Evolutionary conservation across 1,140 invertebrate genomes (phyloP).

Genomic region (Euwallacea fornicatus): DNA sequence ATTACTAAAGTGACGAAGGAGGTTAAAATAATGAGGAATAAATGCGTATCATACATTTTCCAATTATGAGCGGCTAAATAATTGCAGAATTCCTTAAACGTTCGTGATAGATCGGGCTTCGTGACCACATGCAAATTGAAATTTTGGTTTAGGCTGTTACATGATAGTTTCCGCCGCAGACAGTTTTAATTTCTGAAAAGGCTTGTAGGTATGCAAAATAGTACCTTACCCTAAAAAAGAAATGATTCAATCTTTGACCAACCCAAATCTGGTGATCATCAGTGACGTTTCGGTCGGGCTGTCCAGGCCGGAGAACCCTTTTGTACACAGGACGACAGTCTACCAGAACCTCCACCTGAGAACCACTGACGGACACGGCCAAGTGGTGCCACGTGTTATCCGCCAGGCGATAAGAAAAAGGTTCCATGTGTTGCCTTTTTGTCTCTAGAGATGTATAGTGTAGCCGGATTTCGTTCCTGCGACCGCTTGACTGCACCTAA

Average conservation of each 20-base stretch:
- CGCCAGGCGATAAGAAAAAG: constrained; percentile 82
- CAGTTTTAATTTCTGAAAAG: constrained; percentile 1
- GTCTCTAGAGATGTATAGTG: constrained; percentile 69
- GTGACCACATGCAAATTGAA: constrained; percentile 18
- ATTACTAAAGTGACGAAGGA: too few relatives aligned
- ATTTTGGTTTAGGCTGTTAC: constrained; percentile 6
- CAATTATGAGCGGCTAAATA: constrained; percentile 1
- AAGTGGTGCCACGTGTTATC: constrained; percentile 86
- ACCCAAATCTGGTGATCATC: constrained; percentile 77
- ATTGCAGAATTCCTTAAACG: not conserved
- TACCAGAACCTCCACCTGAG: constrained; percentile 78
- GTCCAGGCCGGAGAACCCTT: constrained; percentile 63
- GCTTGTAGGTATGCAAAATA: not conserved
- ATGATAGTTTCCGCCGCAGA: constrained; percentile 21
- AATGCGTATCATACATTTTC: not conserved
- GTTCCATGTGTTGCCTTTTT: constrained; percentile 72
- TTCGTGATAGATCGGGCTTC: constrained; percentile 24
- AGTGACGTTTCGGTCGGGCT: constrained; percentile 74
- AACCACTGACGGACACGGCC: constrained; percentile 78
- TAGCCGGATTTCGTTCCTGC: constrained; percentile 80
- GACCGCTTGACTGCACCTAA: constrained; percentile 81
- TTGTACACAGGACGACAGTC: constrained; percentile 85
- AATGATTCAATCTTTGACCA: constrained; percentile 85
- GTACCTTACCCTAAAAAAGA: constrained; percentile 76
- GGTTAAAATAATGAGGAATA: too few relatives aligned